Conservation (phyloP, 2,797 vertebrate genomes). For the Hydrocynus forskahlii region DNA sequence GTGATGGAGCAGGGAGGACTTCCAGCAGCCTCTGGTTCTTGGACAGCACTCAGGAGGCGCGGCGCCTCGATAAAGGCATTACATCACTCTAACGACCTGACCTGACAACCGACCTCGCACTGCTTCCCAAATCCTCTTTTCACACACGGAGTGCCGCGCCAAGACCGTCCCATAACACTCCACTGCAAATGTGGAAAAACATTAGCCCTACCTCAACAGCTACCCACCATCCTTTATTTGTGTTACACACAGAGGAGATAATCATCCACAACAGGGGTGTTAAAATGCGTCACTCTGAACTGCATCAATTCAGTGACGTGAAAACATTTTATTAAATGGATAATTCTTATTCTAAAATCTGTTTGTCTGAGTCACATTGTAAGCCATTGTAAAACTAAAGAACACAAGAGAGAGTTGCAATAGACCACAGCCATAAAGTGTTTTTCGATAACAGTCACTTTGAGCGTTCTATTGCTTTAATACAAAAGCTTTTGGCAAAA, state of each 20-base stretch:
- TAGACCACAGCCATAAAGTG: no score
- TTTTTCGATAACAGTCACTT: no score
- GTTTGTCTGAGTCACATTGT: no score
- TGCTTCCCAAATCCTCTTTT: conserved; percentile 68
- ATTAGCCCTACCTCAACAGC: conserved; percentile 12
- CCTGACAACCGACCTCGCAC: conserved; percentile 67
- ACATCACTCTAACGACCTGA: conserved; percentile 71
- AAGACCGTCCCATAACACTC: conserved; percentile 23
- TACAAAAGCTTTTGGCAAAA: no score
- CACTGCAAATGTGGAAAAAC: conserved; percentile 39
- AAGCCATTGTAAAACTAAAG: no score
- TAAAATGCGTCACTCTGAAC: neutral
- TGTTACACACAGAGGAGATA: conserved; percentile 5
- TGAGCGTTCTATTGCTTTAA: no score
- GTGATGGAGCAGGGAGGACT: conserved; percentile 43
- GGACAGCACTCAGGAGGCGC: conserved; percentile 69
- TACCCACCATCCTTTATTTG: conserved; percentile 6
- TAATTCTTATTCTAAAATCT: no score
- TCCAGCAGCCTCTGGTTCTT: conserved; percentile 58
- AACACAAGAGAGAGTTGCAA: no score
- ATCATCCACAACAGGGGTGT: neutral
- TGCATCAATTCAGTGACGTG: neutral
- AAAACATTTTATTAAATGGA: no score
- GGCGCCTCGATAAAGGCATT: conserved; percentile 70
- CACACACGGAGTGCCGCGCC: conserved; percentile 36